Evolutionary conservation across 2,888 invertebrate species (phyloP).

Genomic region (Athalia circularis): DNA sequence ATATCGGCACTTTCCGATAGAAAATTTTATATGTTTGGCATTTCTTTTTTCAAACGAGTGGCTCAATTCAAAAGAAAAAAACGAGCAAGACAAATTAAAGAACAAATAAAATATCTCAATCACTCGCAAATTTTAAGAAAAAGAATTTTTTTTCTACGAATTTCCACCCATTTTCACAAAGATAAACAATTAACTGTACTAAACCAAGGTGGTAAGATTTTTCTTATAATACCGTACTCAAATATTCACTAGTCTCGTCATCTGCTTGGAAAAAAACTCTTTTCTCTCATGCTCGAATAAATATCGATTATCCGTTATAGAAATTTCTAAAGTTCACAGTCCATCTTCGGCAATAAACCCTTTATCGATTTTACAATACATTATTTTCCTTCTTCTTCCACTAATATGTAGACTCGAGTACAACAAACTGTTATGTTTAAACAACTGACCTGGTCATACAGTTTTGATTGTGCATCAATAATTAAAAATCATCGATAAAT

Average conservation of each 20-base stretch:
- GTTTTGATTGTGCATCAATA: not conserved
- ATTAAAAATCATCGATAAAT: not conserved
- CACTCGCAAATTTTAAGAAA: slow-evolving; percentile 45
- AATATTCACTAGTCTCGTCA: slow-evolving; percentile 21
- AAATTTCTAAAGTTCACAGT: too few species aligned
- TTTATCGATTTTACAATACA: too few species aligned
- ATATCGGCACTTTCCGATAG: slow-evolving; percentile 13
- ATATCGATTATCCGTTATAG: too few species aligned
- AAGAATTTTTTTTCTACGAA: not conserved
- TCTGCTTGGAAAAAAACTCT: not conserved
- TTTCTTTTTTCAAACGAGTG: not conserved
- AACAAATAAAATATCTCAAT: not conserved
- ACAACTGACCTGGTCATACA: not conserved
- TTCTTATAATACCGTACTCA: slow-evolving; percentile 22
- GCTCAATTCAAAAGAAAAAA: not conserved
- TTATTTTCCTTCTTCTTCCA: too few species aligned
- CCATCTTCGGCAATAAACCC: too few species aligned
- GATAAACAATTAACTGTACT: not conserved
- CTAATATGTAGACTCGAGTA: too few species aligned
- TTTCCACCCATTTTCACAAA: slow-evolving; percentile 28
- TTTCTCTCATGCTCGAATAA: too few species aligned
- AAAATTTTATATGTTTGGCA: not conserved
- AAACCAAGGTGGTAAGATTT: not conserved
- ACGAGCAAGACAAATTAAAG: not conserved
- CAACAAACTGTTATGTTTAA: not conserved